Percentiles rank a stretch among this genome's conserved stretches.
phyloP scores from a whole-genome alignment of 2,113 vertebrate species.

The Procavia capensis region DNA sequence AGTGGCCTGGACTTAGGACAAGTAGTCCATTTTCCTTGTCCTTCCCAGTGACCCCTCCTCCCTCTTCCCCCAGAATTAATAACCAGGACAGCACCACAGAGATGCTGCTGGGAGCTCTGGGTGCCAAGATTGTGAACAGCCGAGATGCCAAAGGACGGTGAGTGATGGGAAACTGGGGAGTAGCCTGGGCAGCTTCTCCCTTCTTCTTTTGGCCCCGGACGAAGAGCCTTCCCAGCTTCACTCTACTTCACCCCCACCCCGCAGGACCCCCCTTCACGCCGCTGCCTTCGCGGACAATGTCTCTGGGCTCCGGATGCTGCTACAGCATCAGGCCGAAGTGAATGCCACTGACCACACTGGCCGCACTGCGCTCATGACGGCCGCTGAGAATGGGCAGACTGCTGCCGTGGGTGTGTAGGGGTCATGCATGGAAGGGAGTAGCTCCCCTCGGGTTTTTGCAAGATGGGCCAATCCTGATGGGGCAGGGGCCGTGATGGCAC shows the following conservation, averaged over 20 bases:
- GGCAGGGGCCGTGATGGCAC: too few species aligned
- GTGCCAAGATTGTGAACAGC: slow-evolving; percentile 93
- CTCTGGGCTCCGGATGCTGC: slow-evolving; percentile 94
- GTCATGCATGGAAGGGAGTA: not conserved
- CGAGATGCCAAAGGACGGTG: slow-evolving; percentile 98
- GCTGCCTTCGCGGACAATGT: slow-evolving; percentile 95
- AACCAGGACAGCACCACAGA: slow-evolving; percentile 95
- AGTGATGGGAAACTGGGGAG: slow-evolving; percentile 10
- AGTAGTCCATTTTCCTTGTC: not conserved
- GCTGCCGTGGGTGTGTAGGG: slow-evolving; percentile 91
- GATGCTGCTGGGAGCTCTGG: slow-evolving; percentile 93
- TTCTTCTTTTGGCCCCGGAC: not conserved
- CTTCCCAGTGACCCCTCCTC: not conserved
- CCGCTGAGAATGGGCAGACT: slow-evolving; percentile 93
- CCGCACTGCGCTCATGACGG: slow-evolving; percentile 95
- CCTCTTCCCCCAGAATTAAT: slow-evolving; percentile 88
- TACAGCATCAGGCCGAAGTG: slow-evolving; percentile 93
- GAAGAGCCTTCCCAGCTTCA: not conserved
- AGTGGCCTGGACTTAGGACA: not conserved
- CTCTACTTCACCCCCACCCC: not conserved
- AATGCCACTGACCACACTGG: slow-evolving; percentile 92
- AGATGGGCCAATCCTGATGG: not conserved
- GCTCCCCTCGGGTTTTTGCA: not conserved
- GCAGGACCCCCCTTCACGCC: slow-evolving; percentile 96
- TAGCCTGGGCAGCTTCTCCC: not conserved